Conservation (phyloP, 2,888 invertebrate genomes). For the Mythimna albipuncta region DNA sequence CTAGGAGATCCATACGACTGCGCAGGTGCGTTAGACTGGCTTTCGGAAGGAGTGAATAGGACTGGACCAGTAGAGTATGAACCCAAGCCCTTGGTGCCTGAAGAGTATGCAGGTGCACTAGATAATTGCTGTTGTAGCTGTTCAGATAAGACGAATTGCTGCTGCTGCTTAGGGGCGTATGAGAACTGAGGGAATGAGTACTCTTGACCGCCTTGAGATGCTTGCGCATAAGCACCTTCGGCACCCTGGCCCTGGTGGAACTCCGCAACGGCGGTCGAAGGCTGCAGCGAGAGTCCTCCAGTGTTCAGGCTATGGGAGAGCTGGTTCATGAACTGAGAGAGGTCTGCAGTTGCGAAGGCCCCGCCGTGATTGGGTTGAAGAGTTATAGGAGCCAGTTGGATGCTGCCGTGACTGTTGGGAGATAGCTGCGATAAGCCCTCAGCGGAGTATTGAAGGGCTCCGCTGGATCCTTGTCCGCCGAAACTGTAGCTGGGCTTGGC, state of each 20-base stretch:
- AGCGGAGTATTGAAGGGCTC: constrained; percentile 74
- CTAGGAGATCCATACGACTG: constrained; percentile 73
- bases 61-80: constrained; percentile 87
- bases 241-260: constrained; percentile 76
- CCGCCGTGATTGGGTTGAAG: constrained; percentile 80
- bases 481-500: constrained; percentile 80
- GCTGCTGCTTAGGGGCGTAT: constrained; percentile 75
- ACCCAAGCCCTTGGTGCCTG: constrained; percentile 85
- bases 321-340: constrained; percentile 85
- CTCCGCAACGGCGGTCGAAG: constrained; percentile 76
- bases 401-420: constrained; percentile 76
- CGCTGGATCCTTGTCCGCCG: constrained; percentile 75
- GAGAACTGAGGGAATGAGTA: constrained; percentile 80
- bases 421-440: constrained; percentile 71
- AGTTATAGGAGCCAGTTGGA: constrained; percentile 83
- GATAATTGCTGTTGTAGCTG: constrained; percentile 75
- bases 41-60: constrained; percentile 80
- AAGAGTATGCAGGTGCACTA: constrained; percentile 81
- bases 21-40: constrained; percentile 69
- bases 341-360: constrained; percentile 75
- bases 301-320: constrained; percentile 81
- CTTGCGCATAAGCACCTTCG: constrained; percentile 73
- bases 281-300: constrained; percentile 80
- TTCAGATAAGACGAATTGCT: constrained; percentile 77
- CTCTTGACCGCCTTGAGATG: constrained; percentile 58